These are phyloP conservation scores for Bombycilla garrulus DNA, from an alignment of 2,113 vertebrate genomes.

Conservation along the genomic window DNA sequence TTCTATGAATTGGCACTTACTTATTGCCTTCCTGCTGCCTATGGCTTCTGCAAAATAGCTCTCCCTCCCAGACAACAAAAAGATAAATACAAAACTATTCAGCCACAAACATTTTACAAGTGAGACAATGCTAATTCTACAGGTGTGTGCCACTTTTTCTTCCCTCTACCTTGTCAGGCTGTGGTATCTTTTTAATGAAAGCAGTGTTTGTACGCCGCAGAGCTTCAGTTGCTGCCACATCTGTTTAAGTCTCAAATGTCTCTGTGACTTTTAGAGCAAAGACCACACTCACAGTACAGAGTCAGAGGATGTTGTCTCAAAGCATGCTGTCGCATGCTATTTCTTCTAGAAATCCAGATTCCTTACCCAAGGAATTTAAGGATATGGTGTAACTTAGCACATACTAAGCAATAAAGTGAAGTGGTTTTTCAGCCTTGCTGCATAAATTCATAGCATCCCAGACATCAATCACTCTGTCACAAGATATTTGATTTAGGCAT, in stretches of 20 bases:
- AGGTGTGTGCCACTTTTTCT: background rate
- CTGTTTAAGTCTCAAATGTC: background rate
- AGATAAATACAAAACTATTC: background rate
- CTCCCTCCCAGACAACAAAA: background rate
- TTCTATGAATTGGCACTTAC: background rate
- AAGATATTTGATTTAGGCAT: background rate
- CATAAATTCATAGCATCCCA: background rate
- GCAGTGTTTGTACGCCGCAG: background rate
- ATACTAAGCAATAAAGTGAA: background rate
- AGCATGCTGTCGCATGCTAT: background rate
- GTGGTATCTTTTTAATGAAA: background rate
- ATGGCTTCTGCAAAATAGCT: background rate
- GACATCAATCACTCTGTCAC: background rate
- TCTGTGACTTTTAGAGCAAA: background rate
- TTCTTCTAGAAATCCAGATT: background rate
- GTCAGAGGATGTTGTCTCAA: background rate
- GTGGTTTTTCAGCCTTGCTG: background rate
- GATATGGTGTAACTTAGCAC: background rate
- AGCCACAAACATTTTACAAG: background rate
- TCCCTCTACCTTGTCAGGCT: background rate
- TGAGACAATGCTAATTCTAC: background rate
- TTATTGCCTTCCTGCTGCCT: background rate
- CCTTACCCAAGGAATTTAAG: background rate
- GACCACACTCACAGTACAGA: background rate
- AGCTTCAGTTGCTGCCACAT: background rate